Percentiles rank a stretch among this genome's conserved stretches.
Conservation (phyloP, 1,140 invertebrate genomes). For the Chelonus insularis region DNA sequence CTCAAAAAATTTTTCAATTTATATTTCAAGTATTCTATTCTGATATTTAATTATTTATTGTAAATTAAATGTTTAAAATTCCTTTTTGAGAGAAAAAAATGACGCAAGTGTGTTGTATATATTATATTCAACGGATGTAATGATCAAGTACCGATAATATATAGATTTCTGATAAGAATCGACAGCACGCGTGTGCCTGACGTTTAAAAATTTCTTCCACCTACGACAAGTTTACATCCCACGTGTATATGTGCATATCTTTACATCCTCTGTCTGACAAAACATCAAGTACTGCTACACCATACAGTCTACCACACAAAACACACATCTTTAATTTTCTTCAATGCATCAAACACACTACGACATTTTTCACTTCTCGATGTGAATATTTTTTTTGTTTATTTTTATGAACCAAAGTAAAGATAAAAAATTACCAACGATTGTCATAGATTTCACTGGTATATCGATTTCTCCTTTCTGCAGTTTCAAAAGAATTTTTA, state of each 20-base stretch:
- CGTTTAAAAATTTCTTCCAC: conserved; percentile 2
- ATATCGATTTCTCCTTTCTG: conserved; percentile 19
- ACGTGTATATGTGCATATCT: neutral
- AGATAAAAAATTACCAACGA: conserved; percentile 25
- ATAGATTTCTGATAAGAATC: conserved; percentile 19
- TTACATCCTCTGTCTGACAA: neutral
- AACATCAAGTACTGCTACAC: neutral
- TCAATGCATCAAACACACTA: too few relatives aligned
- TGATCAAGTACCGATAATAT: conserved; percentile 1
- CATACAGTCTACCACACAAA: neutral
- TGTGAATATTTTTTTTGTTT: neutral
- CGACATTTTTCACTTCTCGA: too few relatives aligned
- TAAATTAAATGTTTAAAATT: too few relatives aligned
- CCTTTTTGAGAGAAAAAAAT: too few relatives aligned
- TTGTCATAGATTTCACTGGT: conserved; percentile 30
- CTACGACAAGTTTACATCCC: neutral
- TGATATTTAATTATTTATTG: too few relatives aligned
- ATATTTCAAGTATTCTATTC: too few relatives aligned
- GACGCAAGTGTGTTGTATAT: too few relatives aligned
- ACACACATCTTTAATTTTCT: neutral
- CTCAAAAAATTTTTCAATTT: too few relatives aligned
- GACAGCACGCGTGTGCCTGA: conserved; percentile 20
- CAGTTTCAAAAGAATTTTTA: neutral
- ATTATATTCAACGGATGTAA: neutral
- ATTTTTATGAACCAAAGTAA: conserved; percentile 7